Evolutionary conservation across 2,113 vertebrate genomes (phyloP).

Genomic region (Antechinus stuartii): DNA sequence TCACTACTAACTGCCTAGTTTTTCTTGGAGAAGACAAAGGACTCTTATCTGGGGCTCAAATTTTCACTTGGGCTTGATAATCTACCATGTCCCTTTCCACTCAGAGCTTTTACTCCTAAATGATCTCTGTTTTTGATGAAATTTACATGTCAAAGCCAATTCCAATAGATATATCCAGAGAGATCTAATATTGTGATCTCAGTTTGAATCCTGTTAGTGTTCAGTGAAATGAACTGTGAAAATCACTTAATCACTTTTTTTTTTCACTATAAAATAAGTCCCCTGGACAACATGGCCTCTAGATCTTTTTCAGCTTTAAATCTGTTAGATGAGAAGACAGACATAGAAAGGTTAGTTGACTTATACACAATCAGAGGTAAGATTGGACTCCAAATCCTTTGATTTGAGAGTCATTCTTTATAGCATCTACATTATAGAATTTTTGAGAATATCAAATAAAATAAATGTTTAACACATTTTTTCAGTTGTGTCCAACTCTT

Average conservation of each 20-base stretch:
- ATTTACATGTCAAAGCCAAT: no score
- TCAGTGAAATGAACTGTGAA: neutral
- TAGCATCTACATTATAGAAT: neutral
- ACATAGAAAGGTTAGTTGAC: neutral
- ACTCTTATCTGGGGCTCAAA: no score
- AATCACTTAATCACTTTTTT: neutral
- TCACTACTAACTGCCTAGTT: no score
- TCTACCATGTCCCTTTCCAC: no score
- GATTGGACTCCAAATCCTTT: neutral
- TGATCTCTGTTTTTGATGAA: no score
- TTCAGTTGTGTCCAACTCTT: no score
- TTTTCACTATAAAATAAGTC: neutral
- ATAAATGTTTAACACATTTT: neutral
- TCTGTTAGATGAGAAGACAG: neutral
- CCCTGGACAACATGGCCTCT: neutral
- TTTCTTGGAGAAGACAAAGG: no score
- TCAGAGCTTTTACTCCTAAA: no score
- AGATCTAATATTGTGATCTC: no score
- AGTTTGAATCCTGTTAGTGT: no score
- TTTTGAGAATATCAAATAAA: neutral
- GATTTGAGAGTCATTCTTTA: neutral
- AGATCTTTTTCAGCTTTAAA: neutral
- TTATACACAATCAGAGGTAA: neutral
- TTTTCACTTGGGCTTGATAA: no score
- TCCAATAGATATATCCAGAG: no score